These are phyloP conservation scores for Gymnocephalus cernua DNA, from an alignment of 2,113 vertebrate species.

Conservation along the genomic window DNA sequence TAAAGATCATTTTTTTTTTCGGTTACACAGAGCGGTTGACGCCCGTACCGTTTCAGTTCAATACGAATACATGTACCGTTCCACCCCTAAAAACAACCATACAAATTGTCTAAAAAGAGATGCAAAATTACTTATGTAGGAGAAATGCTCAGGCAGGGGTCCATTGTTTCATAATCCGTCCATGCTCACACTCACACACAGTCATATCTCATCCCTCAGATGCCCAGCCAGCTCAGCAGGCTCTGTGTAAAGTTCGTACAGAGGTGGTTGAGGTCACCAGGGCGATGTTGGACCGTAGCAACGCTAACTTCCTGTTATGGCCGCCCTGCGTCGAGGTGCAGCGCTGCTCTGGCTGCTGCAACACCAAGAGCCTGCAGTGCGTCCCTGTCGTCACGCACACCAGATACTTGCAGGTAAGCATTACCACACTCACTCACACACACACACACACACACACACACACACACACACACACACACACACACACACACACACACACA, in stretches of 20 bases:
- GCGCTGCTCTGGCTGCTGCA: conserved; percentile 98
- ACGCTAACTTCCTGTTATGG: conserved; percentile 95
- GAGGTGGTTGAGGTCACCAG: conserved; percentile 96
- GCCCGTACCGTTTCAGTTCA: too few relatives aligned
- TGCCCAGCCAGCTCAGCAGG: conserved; percentile 90
- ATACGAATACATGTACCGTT: too few relatives aligned
- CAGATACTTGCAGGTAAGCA: conserved; percentile 84
- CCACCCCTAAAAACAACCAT: not conserved
- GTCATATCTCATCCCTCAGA: conserved; percentile 62
- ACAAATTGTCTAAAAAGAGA: not conserved
- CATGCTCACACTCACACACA: conserved; percentile 1
- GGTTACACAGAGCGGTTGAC: too few relatives aligned
- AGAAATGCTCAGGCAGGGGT: not conserved
- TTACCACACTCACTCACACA: not conserved
- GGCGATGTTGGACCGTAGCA: conserved; percentile 93
- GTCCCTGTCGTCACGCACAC: conserved; percentile 88
- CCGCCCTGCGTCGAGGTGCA: conserved; percentile 97
- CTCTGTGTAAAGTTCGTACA: conserved; percentile 93
- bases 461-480: not conserved
- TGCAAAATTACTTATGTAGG: not conserved
- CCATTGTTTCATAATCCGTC: not conserved
- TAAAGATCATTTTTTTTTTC: not conserved
- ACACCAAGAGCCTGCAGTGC: conserved; percentile 91
- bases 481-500: not conserved
- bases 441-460: not conserved